Percentiles rank a stretch among this genome's conserved stretches.
Conservation (phyloP, 2,113 vertebrate genomes). For the Lycocorax pyrrhopterus region DNA sequence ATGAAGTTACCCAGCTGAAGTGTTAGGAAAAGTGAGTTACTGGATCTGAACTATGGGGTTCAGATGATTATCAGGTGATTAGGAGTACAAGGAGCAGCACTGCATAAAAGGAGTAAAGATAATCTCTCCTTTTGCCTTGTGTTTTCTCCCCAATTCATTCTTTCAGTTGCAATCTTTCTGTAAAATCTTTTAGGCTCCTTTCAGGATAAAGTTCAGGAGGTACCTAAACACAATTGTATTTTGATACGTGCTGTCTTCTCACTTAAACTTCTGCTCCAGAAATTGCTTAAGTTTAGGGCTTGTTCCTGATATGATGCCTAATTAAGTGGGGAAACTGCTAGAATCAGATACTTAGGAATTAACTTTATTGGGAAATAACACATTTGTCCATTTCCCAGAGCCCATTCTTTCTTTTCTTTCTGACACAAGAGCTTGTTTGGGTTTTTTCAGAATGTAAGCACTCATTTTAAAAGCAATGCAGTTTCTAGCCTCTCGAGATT, state of each 20-base stretch:
- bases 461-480: not conserved
- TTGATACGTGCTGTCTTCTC: not conserved
- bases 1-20: conserved; percentile 53
- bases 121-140: not conserved
- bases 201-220: not conserved
- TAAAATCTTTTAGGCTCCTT: not conserved
- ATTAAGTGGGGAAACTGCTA: not conserved
- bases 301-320: not conserved
- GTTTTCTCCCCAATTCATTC: not conserved
- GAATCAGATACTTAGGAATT: not conserved
- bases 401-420: not conserved
- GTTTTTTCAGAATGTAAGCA: not conserved
- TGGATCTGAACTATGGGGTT: conserved; percentile 9
- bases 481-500: not conserved
- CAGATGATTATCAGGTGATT: conserved; percentile 60
- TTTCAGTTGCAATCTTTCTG: not conserved
- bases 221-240: not conserved
- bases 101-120: not conserved
- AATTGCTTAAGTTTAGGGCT: not conserved
- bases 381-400: not conserved
- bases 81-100: not conserved
- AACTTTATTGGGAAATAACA: not conserved
- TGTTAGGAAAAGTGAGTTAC: conserved; percentile 30
- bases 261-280: not conserved
- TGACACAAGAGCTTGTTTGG: not conserved